Base-by-base conservation (phyloP, 2,888 invertebrate genomes). In the Caenorhabditis plicata region DNA sequence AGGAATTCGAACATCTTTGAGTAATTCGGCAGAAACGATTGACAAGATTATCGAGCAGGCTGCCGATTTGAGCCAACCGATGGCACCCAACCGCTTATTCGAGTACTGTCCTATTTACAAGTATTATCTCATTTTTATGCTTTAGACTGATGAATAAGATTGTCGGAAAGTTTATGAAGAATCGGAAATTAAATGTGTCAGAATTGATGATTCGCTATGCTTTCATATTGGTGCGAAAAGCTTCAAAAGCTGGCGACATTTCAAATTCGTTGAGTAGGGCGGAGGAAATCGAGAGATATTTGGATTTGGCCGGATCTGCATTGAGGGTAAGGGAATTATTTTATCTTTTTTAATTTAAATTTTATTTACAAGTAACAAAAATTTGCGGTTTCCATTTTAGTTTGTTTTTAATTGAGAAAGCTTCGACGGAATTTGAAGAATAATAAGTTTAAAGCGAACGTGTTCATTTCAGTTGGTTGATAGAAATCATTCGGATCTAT, bases 171-270 rank as follows among this genome's bases (percentile, higher is more conserved):
- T 19, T 50, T 2, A n/a, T 29, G 7, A 33, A 36, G 1, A 36
- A 29, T 15, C 20, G 39, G 26, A 58, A 40, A 13, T 23, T 29
- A 2, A 26, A 22, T 11, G 42, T 45, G 13, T 43, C 39, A 9
- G 53, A 60, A 23, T 60, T 50, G 22, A 54, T 60, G 60, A 50
- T 60, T 25, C 41, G 48, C 20, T 60, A 54, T 25, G 60, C 60
- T 2, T 42, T 42, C 1, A 20, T 54, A 1, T 38, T 60, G 2
- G 43, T 60, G 26, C 41, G 54, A 20, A 60, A 54, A 29, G 60
- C 60, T 3, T 60, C 60, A 2, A 36, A 36, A 5, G 54, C 46
- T 29, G 53, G 54, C 13, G 49, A 50, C 23, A 2, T 20, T 2
- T 11, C 27, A 2, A 50, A 53, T 22, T 23, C 29, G 19, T 36